Percentiles rank a stretch among this genome's conserved stretches.
phyloP scores from a whole-genome alignment of 2,797 vertebrate genomes.

The Syncerus caffer region DNA sequence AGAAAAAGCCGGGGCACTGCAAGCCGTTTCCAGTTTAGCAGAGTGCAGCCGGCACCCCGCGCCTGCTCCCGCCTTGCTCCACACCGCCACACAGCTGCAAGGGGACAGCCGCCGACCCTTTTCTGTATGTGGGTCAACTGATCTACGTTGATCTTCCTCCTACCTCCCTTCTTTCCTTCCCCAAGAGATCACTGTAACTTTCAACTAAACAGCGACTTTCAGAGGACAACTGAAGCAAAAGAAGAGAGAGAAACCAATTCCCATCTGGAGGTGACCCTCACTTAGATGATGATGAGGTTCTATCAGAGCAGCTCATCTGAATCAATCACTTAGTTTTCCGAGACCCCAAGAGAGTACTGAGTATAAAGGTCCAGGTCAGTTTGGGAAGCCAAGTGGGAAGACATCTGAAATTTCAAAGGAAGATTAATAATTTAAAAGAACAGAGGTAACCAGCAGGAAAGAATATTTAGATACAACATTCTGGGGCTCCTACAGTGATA shows the following conservation, averaged over 20 bases:
- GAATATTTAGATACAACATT: not conserved
- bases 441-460: not conserved
- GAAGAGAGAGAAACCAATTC: not conserved
- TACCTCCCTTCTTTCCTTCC: not conserved
- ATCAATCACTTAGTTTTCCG: accelerated
- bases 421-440: not conserved
- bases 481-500: not conserved
- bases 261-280: not conserved
- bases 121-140: not conserved
- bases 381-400: not conserved
- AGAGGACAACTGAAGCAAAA: not conserved
- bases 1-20: constrained; percentile 54
- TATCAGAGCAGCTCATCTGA: not conserved
- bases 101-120: not conserved
- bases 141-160: not conserved
- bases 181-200: not conserved
- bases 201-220: not conserved
- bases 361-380: not conserved
- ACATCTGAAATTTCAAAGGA: constrained; percentile 49
- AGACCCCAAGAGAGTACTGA: not conserved
- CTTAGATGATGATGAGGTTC: not conserved
- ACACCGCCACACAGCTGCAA: not conserved
- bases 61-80: not conserved
- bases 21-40: constrained; percentile 30
- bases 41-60: not conserved